Conservation (phyloP, 2,888 invertebrate species). For the Toxonevra muliebris region DNA sequence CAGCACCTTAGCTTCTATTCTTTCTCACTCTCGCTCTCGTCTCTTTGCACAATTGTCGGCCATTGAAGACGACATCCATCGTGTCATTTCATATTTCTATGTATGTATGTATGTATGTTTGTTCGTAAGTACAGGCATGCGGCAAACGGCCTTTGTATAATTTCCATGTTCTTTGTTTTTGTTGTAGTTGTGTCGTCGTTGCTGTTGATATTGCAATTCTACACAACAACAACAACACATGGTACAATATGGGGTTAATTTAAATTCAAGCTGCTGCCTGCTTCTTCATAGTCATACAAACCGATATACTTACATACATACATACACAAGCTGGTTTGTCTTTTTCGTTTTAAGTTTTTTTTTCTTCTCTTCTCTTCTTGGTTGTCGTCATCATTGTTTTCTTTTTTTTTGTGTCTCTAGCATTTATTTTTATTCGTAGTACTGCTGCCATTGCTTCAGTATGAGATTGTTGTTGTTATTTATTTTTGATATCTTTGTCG, state of each 20-base stretch:
- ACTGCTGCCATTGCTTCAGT: background rate
- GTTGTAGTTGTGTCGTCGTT: slow-evolving; percentile 15
- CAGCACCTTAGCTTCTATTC: too few relatives aligned
- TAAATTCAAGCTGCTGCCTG: slow-evolving; percentile 44
- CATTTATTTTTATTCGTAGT: too few relatives aligned
- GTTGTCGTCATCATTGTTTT: too few relatives aligned
- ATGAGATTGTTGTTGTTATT: background rate
- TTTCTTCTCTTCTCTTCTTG: too few relatives aligned
- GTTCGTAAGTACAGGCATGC: background rate
- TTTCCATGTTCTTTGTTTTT: too few relatives aligned
- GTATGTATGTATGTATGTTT: slow-evolving; percentile 11
- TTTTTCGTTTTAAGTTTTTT: too few relatives aligned
- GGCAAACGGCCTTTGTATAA: too few relatives aligned
- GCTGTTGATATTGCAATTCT: slow-evolving; percentile 6
- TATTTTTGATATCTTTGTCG: background rate
- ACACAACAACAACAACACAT: slow-evolving; percentile 2
- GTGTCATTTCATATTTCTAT: too few relatives aligned
- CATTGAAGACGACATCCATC: too few relatives aligned
- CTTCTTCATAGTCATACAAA: background rate
- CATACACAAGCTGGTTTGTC: background rate
- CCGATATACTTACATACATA: background rate
- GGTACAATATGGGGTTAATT: slow-evolving; percentile 49
- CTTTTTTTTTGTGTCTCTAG: too few relatives aligned
- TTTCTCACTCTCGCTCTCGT: too few relatives aligned
- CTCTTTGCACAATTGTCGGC: too few relatives aligned